Evolutionary conservation across 2,113 vertebrate genomes (phyloP), one percentile per base, ranked within the genome.

Genomic region (Callionymus lyra): DNA sequence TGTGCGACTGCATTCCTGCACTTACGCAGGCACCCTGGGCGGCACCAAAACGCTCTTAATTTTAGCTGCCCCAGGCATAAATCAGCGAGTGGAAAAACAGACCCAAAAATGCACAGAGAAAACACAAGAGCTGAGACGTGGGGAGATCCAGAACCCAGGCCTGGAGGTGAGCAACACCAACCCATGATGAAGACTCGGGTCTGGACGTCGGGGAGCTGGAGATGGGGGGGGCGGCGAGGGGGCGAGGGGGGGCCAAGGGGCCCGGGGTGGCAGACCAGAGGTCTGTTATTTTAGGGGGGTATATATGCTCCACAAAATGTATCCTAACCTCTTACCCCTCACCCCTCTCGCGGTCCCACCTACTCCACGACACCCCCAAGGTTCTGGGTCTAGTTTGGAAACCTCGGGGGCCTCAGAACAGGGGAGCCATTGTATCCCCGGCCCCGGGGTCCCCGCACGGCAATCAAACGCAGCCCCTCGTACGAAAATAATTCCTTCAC

Each of bases 351-450:
- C 32, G 43, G 16, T 35, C 49, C 56, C 53, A 71, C 65, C 74
- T 72, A 48, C 53, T 72, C 66, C 37, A n/a, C 19, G 10, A 63
- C 74, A 79, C 82, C 78, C 78, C 78, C 71, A 73, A 74, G 70
- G 80, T 64, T 79, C 76, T 77, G 72, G 74, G 68, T 65, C 70
- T 59, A 71, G 68, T 77, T 81, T 78, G 67, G 75, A 72, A 74
- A 59, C 72, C 73, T 56, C n/a, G 68, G 76, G 65, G 77, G 81
- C 74, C 78, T 69, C 59, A 55, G 81, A 86, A 88, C 85, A 88
- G 85, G 84, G 77, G 76, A 72, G 68, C 74, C 81, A 85, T 88
- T 88, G 86, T 88, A 60, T 74, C n/a, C n/a, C n/a, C n/a, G n/a
- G 63, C 74, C 68, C 65, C 58, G 44, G 50, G 70, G 79, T 83